phyloP scores from a whole-genome alignment of 2,113 vertebrate genomes.

The Salminus brasiliensis region DNA sequence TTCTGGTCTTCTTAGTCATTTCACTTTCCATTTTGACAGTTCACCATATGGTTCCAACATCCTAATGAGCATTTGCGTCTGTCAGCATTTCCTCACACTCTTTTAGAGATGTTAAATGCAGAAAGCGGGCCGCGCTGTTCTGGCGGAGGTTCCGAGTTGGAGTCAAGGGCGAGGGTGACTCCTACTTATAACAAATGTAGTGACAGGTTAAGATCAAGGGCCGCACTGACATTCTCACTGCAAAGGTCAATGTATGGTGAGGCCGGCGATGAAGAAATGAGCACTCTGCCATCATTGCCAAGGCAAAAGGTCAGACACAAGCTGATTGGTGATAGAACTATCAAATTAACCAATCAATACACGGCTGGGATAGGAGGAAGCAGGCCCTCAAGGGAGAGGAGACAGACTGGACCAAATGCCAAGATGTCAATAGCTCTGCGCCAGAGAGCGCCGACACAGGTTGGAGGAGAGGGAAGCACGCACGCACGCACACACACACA shows the following conservation, averaged over 20 bases:
- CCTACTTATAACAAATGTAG: conserved; percentile 85
- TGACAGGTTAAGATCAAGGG: conserved; percentile 92
- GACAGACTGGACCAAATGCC: conserved; percentile 84
- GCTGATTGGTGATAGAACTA: conserved; percentile 99
- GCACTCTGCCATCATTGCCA: conserved; percentile 91
- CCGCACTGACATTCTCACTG: conserved; percentile 92
- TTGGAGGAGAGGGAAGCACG: conserved; percentile 19
- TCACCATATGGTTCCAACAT: too few species aligned
- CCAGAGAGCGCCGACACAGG: conserved; percentile 77
- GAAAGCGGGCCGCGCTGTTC: background rate
- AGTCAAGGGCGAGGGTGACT: conserved; percentile 86
- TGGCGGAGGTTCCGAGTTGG: conserved; percentile 30
- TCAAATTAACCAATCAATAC: conserved; percentile 98
- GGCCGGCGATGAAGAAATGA: conserved; percentile 89
- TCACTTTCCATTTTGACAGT: too few species aligned
- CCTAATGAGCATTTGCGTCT: background rate
- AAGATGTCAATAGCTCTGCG: conserved; percentile 87
- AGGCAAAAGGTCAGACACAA: conserved; percentile 98
- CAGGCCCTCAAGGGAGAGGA: conserved; percentile 80
- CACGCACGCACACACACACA: background rate
- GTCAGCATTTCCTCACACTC: background rate
- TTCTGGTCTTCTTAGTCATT: too few species aligned
- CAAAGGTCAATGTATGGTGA: conserved; percentile 92
- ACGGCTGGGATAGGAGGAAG: conserved; percentile 84
- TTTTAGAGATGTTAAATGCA: conserved; percentile 25